phyloP scores from a whole-genome alignment of 2,888 invertebrate genomes.

The Erebia epiphron region DNA sequence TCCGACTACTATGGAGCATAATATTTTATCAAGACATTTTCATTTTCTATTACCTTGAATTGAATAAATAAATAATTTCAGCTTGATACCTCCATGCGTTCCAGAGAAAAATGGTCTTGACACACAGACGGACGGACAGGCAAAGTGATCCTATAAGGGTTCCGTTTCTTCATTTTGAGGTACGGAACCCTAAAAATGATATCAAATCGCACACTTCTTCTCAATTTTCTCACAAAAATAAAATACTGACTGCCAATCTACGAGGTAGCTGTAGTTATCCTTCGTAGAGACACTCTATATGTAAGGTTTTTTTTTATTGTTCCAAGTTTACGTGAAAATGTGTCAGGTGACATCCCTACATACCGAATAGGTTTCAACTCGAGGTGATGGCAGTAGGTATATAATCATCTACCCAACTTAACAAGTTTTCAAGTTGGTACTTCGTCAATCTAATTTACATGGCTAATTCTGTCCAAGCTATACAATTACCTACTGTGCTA shows the following conservation, averaged over 20 bases:
- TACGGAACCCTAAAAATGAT: no score
- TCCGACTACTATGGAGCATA: not conserved
- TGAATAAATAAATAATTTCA: no score
- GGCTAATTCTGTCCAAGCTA: conserved; percentile 13
- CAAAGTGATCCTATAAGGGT: no score
- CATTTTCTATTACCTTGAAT: conserved; percentile 28
- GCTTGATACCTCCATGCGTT: no score
- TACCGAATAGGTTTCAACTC: not conserved
- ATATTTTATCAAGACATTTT: not conserved
- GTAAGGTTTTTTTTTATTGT: not conserved
- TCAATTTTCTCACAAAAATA: no score
- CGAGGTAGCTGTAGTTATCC: no score
- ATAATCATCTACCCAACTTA: not conserved
- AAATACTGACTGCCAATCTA: no score
- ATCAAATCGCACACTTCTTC: no score
- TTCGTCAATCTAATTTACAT: conserved; percentile 16
- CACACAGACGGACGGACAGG: no score
- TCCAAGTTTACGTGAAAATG: not conserved
- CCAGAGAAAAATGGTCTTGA: no score
- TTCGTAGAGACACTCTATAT: not conserved
- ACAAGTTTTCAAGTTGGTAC: not conserved
- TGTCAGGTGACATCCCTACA: not conserved
- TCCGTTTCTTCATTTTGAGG: no score
- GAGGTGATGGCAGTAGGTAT: not conserved
- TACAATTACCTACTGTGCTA: not conserved